Percentiles rank a stretch among this genome's conserved stretches.
These are phyloP conservation scores for Raja brachyura DNA, from an alignment of 2,113 vertebrate species.

Conservation along the genomic window DNA sequence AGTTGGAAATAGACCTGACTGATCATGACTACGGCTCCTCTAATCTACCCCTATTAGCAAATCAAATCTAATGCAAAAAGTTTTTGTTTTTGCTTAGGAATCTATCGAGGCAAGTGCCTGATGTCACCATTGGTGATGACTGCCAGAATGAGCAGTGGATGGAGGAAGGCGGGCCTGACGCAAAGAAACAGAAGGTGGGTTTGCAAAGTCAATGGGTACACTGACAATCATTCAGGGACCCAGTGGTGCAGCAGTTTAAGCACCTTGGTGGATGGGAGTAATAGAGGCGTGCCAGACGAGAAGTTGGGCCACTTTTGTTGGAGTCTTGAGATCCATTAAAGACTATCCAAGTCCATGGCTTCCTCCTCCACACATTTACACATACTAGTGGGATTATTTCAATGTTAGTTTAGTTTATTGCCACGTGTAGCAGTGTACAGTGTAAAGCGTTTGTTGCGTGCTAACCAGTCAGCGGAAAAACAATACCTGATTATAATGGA, in stretches of 20 bases:
- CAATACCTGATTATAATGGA: too few species aligned
- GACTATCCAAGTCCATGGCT: neutral
- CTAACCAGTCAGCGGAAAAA: too few species aligned
- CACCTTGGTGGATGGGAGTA: too few species aligned
- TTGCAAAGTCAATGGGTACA: neutral
- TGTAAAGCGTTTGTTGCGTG: too few species aligned
- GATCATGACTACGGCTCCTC: neutral
- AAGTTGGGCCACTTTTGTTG: neutral
- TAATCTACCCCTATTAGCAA: neutral
- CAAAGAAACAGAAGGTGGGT: conserved; percentile 59
- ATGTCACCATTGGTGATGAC: conserved; percentile 52
- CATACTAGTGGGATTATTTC: neutral
- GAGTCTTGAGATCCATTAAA: neutral
- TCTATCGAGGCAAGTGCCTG: conserved; percentile 58
- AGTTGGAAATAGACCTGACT: neutral
- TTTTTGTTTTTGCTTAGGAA: conserved; percentile 48
- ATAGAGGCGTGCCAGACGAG: neutral
- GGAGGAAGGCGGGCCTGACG: conserved; percentile 56
- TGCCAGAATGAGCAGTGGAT: conserved; percentile 59
- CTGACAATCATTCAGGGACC: neutral
- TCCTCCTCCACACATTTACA: neutral
- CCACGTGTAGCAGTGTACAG: too few species aligned
- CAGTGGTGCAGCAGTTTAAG: neutral
- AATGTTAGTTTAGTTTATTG: too few species aligned
- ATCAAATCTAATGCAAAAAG: neutral